These are phyloP conservation scores for Saccostrea glomerata DNA, from an alignment of 1,140 invertebrate genomes.

Conservation along the genomic window DNA sequence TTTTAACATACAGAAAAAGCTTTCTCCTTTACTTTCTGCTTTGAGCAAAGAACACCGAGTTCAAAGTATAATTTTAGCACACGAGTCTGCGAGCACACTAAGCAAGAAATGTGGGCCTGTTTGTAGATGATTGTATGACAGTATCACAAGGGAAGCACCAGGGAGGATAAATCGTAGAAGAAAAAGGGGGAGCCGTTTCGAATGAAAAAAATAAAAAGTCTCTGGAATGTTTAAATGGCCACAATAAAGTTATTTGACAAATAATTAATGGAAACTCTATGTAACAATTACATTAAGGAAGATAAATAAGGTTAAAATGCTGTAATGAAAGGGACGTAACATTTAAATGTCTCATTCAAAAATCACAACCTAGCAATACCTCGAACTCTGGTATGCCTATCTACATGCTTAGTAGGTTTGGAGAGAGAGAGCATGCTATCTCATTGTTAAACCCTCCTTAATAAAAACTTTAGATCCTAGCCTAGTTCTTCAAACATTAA, in stretches of 20 bases:
- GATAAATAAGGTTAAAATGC: no score
- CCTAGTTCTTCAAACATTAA: neutral
- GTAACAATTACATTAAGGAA: no score
- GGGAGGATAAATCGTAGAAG: neutral
- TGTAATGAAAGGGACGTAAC: no score
- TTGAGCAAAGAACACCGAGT: conserved; percentile 10
- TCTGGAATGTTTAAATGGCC: no score
- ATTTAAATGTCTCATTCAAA: neutral
- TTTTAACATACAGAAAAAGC: neutral
- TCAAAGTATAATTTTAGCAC: neutral
- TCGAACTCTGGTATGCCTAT: no score
- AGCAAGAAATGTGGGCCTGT: neutral
- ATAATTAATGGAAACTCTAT: no score
- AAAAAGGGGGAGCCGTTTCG: neutral
- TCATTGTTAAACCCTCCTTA: no score
- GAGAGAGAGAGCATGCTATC: no score
- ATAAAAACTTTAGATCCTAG: neutral
- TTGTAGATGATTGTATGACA: neutral
- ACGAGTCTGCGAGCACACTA: neutral
- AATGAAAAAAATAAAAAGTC: no score
- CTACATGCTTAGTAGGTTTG: no score
- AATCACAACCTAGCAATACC: neutral
- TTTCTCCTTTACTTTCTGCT: neutral
- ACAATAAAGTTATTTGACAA: no score
- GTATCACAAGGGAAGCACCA: neutral